Evolutionary conservation across 2,888 invertebrate genomes (phyloP), one percentile per base, ranked within the genome.

Genomic region (Cancer borealis): DNA sequence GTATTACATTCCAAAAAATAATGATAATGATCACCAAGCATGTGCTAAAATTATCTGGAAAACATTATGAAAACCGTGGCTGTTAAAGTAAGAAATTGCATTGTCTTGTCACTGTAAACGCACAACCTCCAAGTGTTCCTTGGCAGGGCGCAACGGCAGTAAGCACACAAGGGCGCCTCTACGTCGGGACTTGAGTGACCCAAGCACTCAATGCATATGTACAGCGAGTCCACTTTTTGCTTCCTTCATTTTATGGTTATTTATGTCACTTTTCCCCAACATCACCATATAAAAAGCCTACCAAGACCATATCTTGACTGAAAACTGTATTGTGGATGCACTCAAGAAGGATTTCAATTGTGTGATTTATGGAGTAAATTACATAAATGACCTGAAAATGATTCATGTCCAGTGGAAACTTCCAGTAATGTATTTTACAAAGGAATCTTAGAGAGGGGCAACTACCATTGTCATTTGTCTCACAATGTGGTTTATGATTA

Each of bases 381-480:
- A 84, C 84, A 84, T 84, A 84, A 84, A 84, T 84, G 39, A 84
- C 84, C 84, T 84, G 84, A 84, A 84, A 84, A 84, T 84, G 84
- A 84, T 84, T 39, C 12, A 17, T n/a, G 17, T 84, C 84, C 84
- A 84, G 84, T 84, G 84, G 84, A 84, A 39, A 84, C 84, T 84
- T 84, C 84, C 39, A 84, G 84, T 84, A 84, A 84, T 84, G 87
- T 66, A 92, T 88, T 88, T 92, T 88, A 88, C 92, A 92, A 92
- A 92, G 92, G 88, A 92, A 92, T 92, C 88, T 66, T 92, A 60
- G 92, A 92, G 88, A 66, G 46, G 88, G 54, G 88, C 60, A 92
- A 39, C 54, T 88, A 88, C 88, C 49, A 39, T 66, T 66, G 45
- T 92, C 84, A 84, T 84, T 84, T 84, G 84, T 84, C 39, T 84